Evolutionary conservation across 2,797 vertebrate species (phyloP).

Genomic region (Capromys pilorides): DNA sequence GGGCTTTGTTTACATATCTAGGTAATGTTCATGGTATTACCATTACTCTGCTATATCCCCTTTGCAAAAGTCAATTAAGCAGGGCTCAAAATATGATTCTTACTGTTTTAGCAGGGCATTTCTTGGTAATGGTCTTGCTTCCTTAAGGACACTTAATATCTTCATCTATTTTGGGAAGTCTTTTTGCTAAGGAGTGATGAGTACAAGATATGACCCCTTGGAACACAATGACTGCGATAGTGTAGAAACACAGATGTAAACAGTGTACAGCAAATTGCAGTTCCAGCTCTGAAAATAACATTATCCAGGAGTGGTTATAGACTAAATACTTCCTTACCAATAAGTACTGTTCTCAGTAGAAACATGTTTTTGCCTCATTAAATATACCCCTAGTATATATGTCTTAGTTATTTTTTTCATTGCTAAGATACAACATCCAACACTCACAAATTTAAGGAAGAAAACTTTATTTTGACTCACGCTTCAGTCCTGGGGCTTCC

Average conservation of each 20-base stretch:
- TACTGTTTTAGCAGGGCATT: neutral
- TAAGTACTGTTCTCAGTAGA: neutral
- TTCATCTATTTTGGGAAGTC: constrained; percentile 18
- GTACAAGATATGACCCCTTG: neutral
- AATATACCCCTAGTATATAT: neutral
- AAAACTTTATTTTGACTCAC: neutral
- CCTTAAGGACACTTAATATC: constrained; percentile 27
- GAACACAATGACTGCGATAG: constrained; percentile 10
- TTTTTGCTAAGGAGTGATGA: neutral
- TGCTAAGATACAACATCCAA: neutral
- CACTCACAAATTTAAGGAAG: neutral
- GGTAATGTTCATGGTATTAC: neutral
- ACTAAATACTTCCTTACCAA: neutral
- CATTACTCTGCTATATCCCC: neutral
- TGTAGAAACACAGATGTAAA: constrained; percentile 1
- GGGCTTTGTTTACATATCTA: neutral
- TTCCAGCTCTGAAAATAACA: neutral
- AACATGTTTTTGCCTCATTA: neutral
- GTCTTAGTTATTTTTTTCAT: neutral
- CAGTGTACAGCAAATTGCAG: constrained; percentile 40
- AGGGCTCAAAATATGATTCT: neutral
- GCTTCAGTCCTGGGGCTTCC: neutral
- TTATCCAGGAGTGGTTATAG: neutral
- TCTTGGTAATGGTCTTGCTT: neutral
- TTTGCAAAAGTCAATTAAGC: constrained; percentile 27